Percentiles rank a stretch among this genome's conserved stretches.
Evolutionary conservation across 2,797 vertebrate species (phyloP).

Genomic region (Gallirallus australis): DNA sequence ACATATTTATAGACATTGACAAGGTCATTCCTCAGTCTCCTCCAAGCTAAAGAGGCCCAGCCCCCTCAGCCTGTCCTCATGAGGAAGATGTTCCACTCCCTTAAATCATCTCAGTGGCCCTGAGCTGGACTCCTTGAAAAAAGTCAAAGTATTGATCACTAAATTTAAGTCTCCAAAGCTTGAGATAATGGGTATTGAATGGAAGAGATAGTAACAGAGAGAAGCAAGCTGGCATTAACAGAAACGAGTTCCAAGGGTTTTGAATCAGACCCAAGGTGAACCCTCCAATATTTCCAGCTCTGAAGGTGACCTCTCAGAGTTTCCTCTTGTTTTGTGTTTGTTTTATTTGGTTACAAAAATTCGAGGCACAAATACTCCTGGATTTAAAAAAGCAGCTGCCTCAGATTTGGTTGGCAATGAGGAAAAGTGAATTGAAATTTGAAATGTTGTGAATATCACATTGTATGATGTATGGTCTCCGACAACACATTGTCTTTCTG

Average conservation of each 20-base stretch:
- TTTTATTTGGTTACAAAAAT: neutral
- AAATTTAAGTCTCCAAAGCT: neutral
- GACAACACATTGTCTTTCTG: slow-evolving; percentile 19
- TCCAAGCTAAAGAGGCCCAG: too few relatives aligned
- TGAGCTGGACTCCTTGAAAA: neutral
- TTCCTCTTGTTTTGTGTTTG: neutral
- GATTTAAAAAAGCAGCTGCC: neutral
- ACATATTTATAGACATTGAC: too few relatives aligned
- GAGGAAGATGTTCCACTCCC: too few relatives aligned
- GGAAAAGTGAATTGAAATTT: neutral
- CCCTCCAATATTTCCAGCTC: neutral
- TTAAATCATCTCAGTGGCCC: too few relatives aligned
- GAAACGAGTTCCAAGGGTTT: neutral
- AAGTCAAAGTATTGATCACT: neutral
- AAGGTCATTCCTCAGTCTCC: too few relatives aligned
- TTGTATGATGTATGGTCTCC: neutral
- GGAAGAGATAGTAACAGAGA: neutral
- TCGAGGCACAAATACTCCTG: neutral
- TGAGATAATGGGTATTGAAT: neutral
- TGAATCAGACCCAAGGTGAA: neutral
- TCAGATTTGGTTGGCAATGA: neutral
- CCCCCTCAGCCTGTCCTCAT: too few relatives aligned
- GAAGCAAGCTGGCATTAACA: neutral
- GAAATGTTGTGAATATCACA: neutral
- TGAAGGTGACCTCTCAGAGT: neutral